Conservation (phyloP, 2,797 vertebrate genomes). For the Phrynocephalus vlangalii region DNA sequence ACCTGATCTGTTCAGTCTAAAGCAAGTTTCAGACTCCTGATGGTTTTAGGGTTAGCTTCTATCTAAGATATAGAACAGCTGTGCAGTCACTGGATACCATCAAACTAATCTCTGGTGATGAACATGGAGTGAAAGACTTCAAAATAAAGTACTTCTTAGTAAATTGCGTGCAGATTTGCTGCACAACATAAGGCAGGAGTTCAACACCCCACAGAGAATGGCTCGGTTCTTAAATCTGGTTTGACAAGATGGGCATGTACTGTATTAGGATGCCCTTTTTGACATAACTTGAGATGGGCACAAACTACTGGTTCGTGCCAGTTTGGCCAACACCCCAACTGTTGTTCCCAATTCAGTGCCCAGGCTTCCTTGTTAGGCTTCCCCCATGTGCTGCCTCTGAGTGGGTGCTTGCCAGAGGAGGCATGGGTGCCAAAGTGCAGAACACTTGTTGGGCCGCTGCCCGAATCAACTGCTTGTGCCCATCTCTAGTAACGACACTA, state of each 20-base stretch:
- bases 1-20: not conserved
- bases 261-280: not conserved
- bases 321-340: too few relatives aligned
- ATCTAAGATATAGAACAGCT: not conserved
- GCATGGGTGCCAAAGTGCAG: too few relatives aligned
- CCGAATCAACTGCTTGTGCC: too few relatives aligned
- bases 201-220: not conserved
- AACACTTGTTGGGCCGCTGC: too few relatives aligned
- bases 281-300: not conserved
- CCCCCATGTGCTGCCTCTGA: too few relatives aligned
- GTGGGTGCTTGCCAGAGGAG: too few relatives aligned
- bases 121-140: not conserved
- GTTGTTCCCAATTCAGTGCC: too few relatives aligned
- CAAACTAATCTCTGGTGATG: not conserved
- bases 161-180: not conserved
- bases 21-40: accelerated
- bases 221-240: not conserved
- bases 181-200: too few relatives aligned
- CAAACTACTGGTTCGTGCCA: too few relatives aligned
- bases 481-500: too few relatives aligned
- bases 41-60: not conserved
- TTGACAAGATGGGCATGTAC: not conserved
- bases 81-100: not conserved
- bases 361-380: too few relatives aligned
- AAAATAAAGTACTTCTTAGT: not conserved